Evolutionary conservation across 2,113 vertebrate species (phyloP).

Genomic region (Mola mola): DNA sequence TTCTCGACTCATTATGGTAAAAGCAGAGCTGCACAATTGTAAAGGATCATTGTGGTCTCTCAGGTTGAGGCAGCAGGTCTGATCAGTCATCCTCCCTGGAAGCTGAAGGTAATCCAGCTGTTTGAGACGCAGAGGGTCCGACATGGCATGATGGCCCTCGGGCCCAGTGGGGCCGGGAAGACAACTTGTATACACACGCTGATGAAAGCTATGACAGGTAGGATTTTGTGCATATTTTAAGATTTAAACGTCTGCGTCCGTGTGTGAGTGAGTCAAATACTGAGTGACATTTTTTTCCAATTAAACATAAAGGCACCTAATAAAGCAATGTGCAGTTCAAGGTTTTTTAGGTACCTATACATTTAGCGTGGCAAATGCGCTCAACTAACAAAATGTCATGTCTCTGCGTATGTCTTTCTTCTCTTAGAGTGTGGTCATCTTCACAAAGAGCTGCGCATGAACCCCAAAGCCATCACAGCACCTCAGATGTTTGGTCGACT

Average conservation of each 20-base stretch:
- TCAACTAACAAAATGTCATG: background rate
- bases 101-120: conserved; percentile 93
- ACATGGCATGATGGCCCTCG: conserved; percentile 95
- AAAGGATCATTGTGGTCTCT: background rate
- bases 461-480: conserved; percentile 97
- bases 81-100: conserved; percentile 94
- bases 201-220: conserved; percentile 95
- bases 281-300: too few relatives aligned
- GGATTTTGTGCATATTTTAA: background rate
- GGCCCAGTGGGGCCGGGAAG: conserved; percentile 95
- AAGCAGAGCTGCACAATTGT: background rate
- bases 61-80: conserved; percentile 91
- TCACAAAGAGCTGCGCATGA: conserved; percentile 98
- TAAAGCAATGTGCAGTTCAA: too few relatives aligned
- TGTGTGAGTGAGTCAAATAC: too few relatives aligned
- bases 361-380: background rate
- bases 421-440: conserved; percentile 89
- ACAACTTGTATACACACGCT: conserved; percentile 91
- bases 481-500: conserved; percentile 97
- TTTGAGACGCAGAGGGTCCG: conserved; percentile 94
- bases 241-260: too few relatives aligned
- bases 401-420: conserved; percentile 14
- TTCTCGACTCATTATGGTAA: background rate
- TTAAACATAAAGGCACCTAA: too few relatives aligned
- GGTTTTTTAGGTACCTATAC: too few relatives aligned